Percentiles rank a stretch among this genome's conserved stretches.
These are phyloP conservation scores for Mystacides longicornis DNA, from an alignment of 2,888 invertebrate genomes.

Conservation along the genomic window DNA sequence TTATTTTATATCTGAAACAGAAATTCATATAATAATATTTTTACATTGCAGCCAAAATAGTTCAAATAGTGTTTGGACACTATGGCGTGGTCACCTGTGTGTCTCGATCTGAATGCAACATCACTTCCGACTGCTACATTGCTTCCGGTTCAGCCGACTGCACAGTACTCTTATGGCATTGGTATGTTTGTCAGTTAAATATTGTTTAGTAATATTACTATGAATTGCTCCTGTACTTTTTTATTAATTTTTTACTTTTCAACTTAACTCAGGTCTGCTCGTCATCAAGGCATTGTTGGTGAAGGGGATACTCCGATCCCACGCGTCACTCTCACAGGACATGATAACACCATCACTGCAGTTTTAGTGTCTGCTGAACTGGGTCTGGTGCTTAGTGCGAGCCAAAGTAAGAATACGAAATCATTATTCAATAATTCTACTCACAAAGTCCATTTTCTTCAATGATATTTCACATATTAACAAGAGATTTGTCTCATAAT, in stretches of 20 bases:
- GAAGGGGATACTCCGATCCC: conserved; percentile 95
- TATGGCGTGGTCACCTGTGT: conserved; percentile 98
- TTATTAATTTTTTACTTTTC: background rate
- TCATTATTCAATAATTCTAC: too few species aligned
- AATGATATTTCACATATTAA: too few species aligned
- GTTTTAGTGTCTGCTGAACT: conserved; percentile 97
- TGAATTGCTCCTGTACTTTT: too few species aligned
- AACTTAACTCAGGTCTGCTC: conserved; percentile 52
- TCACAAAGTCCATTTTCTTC: too few species aligned
- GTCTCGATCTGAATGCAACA: conserved; percentile 95
- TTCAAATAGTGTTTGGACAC: conserved; percentile 98
- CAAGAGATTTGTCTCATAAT: too few species aligned
- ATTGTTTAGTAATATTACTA: background rate
- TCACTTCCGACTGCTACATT: conserved; percentile 98
- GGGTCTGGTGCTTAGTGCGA: conserved; percentile 94
- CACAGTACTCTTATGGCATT: conserved; percentile 97
- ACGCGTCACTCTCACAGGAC: conserved; percentile 93
- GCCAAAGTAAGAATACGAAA: conserved; percentile 48
- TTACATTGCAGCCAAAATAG: conserved; percentile 88
- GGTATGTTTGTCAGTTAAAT: conserved; percentile 52
- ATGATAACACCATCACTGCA: conserved; percentile 92
- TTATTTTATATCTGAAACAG: too few species aligned
- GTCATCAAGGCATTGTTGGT: conserved; percentile 95
- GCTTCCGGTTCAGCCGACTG: conserved; percentile 98
- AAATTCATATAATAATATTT: too few species aligned